A percentile compares a stretch with the other conserved stretches of the same genome.
These are phyloP conservation scores for Ciona savignyi DNA, from an alignment of 23 tunicate species.

Conservation along the genomic window DNA sequence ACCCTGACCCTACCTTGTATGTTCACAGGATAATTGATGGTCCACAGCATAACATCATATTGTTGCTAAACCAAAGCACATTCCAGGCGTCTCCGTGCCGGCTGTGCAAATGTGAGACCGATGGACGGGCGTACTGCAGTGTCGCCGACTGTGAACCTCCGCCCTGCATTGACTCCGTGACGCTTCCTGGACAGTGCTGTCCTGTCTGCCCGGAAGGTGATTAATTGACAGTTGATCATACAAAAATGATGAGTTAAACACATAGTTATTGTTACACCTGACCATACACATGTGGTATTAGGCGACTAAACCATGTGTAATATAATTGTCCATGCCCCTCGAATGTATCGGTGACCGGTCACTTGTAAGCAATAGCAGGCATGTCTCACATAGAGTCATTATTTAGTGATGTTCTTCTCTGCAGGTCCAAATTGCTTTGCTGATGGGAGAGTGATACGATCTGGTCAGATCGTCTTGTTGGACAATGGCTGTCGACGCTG, in stretches of 20 bases:
- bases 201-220: conserved; percentile 46
- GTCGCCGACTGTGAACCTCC: conserved; percentile 58
- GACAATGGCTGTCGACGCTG: conserved; percentile 1
- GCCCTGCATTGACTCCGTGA: conserved; percentile 27
- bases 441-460: conserved; percentile 5
- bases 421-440: conserved; percentile 20
- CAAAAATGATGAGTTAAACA: too few species aligned
- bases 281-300: too few species aligned
- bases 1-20: neutral
- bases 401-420: too few species aligned
- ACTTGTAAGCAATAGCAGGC: too few species aligned
- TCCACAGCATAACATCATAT: too few species aligned
- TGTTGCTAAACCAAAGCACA: neutral
- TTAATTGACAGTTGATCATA: too few species aligned
- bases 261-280: too few species aligned
- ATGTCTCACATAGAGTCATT: too few species aligned
- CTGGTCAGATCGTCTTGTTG: conserved; percentile 1
- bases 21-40: too few species aligned
- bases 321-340: too few species aligned
- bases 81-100: conserved; percentile 28
- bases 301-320: too few species aligned
- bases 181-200: conserved; percentile 23
- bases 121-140: conserved; percentile 37
- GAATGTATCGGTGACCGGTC: too few species aligned
- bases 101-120: conserved; percentile 34